Evolutionary conservation across 2,888 invertebrate genomes (phyloP).

Genomic region (Leucozona laternaria): DNA sequence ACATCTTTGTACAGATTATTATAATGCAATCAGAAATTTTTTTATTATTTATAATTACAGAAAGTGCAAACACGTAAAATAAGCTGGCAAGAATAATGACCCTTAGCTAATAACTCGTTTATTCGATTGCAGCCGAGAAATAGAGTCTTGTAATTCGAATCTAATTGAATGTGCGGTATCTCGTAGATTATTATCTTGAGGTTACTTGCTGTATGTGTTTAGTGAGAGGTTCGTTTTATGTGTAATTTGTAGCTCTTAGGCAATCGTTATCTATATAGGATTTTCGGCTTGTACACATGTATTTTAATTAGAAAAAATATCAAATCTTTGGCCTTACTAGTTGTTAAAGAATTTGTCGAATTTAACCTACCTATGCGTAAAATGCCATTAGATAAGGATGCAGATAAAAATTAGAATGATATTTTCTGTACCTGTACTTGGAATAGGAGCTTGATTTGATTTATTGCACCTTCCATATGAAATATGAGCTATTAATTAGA

Average conservation of each 20-base stretch:
- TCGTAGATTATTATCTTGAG: conserved; percentile 22
- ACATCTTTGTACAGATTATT: background rate
- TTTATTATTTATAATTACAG: conserved; percentile 23
- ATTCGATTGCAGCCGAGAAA: conserved; percentile 23
- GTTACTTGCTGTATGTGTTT: background rate
- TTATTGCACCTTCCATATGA: too few relatives aligned
- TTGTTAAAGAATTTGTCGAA: background rate
- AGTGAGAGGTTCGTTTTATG: background rate
- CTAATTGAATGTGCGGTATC: conserved; percentile 30
- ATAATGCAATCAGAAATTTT: conserved; percentile 32
- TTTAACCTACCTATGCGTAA: background rate
- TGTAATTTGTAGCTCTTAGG: conserved; percentile 6
- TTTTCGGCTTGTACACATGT: background rate
- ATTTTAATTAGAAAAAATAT: background rate
- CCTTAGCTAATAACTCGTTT: conserved; percentile 41
- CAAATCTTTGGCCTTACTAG: background rate
- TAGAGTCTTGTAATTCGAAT: conserved; percentile 42
- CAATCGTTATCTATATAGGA: conserved; percentile 3
- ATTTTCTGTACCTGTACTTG: background rate
- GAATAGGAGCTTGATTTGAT: background rate
- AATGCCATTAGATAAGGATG: background rate
- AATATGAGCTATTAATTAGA: background rate
- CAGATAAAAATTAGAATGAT: background rate
- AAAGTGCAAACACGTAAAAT: conserved; percentile 1
- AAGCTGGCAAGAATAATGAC: conserved; percentile 39